Percentiles rank a stretch among this genome's conserved stretches.
Conservation (phyloP, 2,888 invertebrate species). For the Phlogophora meticulosa region DNA sequence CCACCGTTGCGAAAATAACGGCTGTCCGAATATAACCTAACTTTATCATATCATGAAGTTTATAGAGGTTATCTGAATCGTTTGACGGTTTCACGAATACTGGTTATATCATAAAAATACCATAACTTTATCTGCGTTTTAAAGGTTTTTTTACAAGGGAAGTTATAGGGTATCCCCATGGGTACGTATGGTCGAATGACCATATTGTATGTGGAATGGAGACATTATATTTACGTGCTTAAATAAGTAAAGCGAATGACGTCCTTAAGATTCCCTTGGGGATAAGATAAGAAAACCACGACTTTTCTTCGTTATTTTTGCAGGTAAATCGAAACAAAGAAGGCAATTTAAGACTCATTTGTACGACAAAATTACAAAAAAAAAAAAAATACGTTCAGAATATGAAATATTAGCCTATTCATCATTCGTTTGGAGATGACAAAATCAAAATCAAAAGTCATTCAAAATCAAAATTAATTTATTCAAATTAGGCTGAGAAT, state of each 20-base stretch:
- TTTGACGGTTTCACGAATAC: constrained; percentile 45
- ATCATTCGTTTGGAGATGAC: too few relatives aligned
- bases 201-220: constrained; percentile 39
- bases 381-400: too few relatives aligned
- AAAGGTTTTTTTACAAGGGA: constrained; percentile 59
- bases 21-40: constrained; percentile 15
- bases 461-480: too few relatives aligned
- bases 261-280: constrained; percentile 1
- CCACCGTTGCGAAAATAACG: too few relatives aligned
- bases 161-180: constrained; percentile 49
- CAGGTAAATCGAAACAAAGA: background rate
- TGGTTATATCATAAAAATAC: constrained; percentile 51
- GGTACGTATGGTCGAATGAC: constrained; percentile 24
- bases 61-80: constrained; percentile 45
- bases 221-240: constrained; percentile 26
- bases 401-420: too few relatives aligned
- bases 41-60: constrained; percentile 32
- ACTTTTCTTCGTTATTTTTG: background rate
- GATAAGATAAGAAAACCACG: constrained; percentile 14
- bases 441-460: too few relatives aligned
- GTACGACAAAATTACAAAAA: too few relatives aligned
- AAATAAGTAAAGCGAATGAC: constrained; percentile 8
- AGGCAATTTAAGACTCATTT: background rate
- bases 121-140: constrained; percentile 59
- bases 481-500: too few relatives aligned